Conservation (phyloP, 23 tunicate species). For the Botrylloides violaceus region DNA sequence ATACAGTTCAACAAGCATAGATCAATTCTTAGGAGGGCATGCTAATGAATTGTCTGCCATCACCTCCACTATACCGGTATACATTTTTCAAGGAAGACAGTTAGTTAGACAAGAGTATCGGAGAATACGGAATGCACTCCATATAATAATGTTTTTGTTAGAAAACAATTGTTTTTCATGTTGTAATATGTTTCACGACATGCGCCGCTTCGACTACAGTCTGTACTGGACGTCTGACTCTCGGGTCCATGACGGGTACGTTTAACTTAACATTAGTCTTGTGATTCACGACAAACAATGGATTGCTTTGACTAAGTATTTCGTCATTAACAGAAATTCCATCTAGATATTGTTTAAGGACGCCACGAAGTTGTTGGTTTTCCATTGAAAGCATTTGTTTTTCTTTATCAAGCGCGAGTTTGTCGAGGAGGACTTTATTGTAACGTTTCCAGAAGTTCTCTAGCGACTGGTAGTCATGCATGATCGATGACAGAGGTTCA, state of each 20-base stretch:
- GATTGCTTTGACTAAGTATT: constrained; percentile 71
- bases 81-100: too few relatives aligned
- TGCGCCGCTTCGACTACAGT: constrained; percentile 94
- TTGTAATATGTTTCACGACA: constrained; percentile 42
- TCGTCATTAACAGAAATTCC: constrained; percentile 97
- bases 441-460: constrained; percentile 98
- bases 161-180: too few relatives aligned
- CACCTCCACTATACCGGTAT: too few relatives aligned
- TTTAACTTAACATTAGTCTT: constrained; percentile 85
- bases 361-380: constrained; percentile 78
- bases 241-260: constrained; percentile 95
- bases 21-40: too few relatives aligned
- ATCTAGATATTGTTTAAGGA: constrained; percentile 92
- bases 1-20: too few relatives aligned
- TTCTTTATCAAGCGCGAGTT: constrained; percentile 88
- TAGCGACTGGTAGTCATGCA: constrained; percentile 76
- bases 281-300: constrained; percentile 95
- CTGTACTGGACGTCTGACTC: constrained; percentile 61
- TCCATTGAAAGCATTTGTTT: constrained; percentile 66
- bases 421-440: constrained; percentile 86
- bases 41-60: too few relatives aligned
- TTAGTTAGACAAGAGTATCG: too few relatives aligned
- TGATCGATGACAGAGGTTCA: constrained; percentile 62
- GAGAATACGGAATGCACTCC: too few relatives aligned
- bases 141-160: too few relatives aligned